These are phyloP conservation scores for Lasius fuliginosus DNA, from an alignment of 2,888 invertebrate species.

Conservation along the genomic window DNA sequence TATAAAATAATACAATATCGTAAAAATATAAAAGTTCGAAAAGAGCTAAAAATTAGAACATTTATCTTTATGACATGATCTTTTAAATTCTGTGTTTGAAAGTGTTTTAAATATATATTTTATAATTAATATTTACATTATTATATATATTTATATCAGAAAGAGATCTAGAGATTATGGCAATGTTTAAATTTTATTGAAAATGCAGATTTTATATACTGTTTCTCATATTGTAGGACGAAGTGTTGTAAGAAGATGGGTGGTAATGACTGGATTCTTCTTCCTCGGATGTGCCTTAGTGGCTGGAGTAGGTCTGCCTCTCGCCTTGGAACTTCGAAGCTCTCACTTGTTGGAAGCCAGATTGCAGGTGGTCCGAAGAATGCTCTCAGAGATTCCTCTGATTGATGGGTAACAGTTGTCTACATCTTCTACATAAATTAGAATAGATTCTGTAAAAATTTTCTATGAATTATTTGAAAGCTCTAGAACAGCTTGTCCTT, in stretches of 20 bases:
- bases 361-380: slow-evolving; percentile 87
- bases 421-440: slow-evolving; percentile 15
- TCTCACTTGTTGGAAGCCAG: slow-evolving; percentile 88
- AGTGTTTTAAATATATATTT: neutral
- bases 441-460: neutral
- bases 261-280: slow-evolving; percentile 82
- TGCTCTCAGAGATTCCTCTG: slow-evolving; percentile 88
- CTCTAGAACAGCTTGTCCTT: neutral
- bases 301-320: slow-evolving; percentile 86
- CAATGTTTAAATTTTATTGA: neutral
- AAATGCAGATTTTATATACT: neutral
- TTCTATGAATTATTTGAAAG: neutral
- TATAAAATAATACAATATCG: neutral
- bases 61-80: neutral
- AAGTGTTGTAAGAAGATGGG: slow-evolving; percentile 80
- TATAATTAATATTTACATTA: neutral
- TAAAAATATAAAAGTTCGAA: neutral
- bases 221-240: slow-evolving; percentile 66
- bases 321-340: slow-evolving; percentile 88
- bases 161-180: neutral
- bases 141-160: neutral
- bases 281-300: slow-evolving; percentile 84
- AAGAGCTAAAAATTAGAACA: neutral
- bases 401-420: slow-evolving; percentile 87
- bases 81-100: neutral